Base-by-base conservation (phyloP, 2,113 vertebrate species). In the Leptosomus discolor region DNA sequence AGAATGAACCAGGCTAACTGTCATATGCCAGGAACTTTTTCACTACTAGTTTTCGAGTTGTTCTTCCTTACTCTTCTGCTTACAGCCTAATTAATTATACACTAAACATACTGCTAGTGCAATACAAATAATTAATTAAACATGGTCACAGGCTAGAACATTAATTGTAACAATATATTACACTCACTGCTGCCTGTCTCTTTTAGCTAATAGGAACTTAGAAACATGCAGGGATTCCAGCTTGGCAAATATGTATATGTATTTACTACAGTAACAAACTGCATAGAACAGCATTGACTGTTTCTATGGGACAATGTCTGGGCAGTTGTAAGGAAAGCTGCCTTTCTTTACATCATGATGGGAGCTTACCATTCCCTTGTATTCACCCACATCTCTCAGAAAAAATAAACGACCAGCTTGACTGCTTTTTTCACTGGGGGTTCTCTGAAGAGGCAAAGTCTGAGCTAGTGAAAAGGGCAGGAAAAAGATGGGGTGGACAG, bases 61-160 rank as follows among this genome's bases (percentile, higher is more conserved):
- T 79, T 94, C 80, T 91, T 90, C 51, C 39, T 92, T 73, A 82
- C 26, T 92, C 37, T 90, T 87, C 48, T 73, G 76, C 88, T 94
- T 91, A 65, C 2, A 13, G 73, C 57, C 57, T 95, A 91, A 95
- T 96, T 91, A 95, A 94, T 94, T 93, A 91, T 87, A 89, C 76
- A 95, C 88, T 75, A 93, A 95, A 94, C 92, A 97, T 46, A 95
- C 84, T 90, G 80, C 77, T 94, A 75, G 89, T 34, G 41, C 64
- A 84, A 82, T 82, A 90, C 91, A 97, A 95, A 95, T 95, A 95
- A 97, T 84, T 95, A 96, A 94, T 92, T 95, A 96, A 97, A 91
- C 80, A 79, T 71, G 69, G 57, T 92, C 94, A 90, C 91, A 96
- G 67, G 50, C 81, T 90, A 91, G 53, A 90, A 92, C 94, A 88